These are phyloP conservation scores for Triplophysa rosa DNA, from an alignment of 2,113 vertebrate genomes.

Conservation along the genomic window DNA sequence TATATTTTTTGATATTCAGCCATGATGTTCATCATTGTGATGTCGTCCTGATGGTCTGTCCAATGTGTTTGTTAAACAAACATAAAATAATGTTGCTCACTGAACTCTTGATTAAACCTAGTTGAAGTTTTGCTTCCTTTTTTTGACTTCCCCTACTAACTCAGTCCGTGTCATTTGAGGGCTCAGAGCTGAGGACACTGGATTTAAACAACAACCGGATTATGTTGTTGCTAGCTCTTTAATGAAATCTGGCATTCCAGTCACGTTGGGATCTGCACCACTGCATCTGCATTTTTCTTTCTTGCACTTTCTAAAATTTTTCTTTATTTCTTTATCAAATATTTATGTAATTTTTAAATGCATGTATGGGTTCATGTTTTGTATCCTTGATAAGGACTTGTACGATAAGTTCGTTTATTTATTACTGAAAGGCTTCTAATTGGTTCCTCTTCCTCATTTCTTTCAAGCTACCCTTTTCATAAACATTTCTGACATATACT, in stretches of 20 bases:
- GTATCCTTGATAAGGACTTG: too few species aligned
- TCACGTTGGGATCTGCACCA: conserved; percentile 1
- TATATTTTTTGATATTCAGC: not conserved
- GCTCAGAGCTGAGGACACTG: conserved; percentile 15
- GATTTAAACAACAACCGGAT: conserved; percentile 26
- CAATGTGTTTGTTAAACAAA: conserved; percentile 39
- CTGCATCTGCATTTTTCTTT: not conserved
- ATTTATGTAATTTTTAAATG: not conserved
- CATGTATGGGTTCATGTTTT: not conserved
- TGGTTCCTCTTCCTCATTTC: not conserved
- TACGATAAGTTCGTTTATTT: not conserved
- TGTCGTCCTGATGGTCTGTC: not conserved
- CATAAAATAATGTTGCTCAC: conserved; percentile 22
- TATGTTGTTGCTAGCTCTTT: not conserved
- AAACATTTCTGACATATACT: not conserved
- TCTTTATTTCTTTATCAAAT: not conserved
- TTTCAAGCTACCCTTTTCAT: not conserved
- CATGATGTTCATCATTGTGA: not conserved
- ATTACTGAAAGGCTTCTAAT: not conserved
- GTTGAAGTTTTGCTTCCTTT: not conserved
- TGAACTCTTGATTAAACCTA: too few species aligned
- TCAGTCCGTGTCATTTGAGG: not conserved
- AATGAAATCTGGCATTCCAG: conserved; percentile 16
- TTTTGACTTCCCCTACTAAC: conserved; percentile 7
- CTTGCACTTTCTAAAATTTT: not conserved